Evolutionary conservation across 1,140 invertebrate species (phyloP), one percentile per base, ranked within the genome.

Genomic region (Bilobella aurantiaca): DNA sequence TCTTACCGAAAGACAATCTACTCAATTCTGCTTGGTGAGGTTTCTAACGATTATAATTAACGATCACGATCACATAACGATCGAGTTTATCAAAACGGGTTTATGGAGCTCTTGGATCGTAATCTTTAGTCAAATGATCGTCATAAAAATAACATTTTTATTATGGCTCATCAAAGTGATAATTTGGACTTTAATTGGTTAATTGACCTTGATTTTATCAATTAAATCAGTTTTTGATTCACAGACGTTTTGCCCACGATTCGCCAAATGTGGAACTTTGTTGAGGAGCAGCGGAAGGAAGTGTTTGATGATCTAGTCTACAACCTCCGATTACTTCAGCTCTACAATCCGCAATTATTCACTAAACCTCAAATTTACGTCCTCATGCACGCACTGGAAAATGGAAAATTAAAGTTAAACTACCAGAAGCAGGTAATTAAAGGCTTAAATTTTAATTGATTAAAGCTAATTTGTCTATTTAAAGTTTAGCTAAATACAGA

Each of bases 11-110:
- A 83, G 74, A 81, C 87, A 67, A 79, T 94, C 25, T 95, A 91
- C 91, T 91, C 92, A 80, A 81, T 94, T 23, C 78, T 93, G 56
- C 78, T 91, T 73, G 87, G 86, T 84, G n/a, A n/a, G n/a, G n/a
- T n/a, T n/a, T n/a, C n/a, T n/a, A n/a, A n/a, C n/a, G n/a, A n/a
- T n/a, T n/a, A n/a, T n/a, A n/a, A n/a, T n/a, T n/a, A n/a, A n/a
- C n/a, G n/a, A n/a, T n/a, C n/a, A n/a, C n/a, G n/a, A n/a, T n/a
- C n/a, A n/a, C n/a, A n/a, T n/a, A n/a, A n/a, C n/a, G n/a, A n/a
- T n/a, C n/a, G n/a, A n/a, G n/a, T n/a, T n/a, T n/a, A n/a, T n/a
- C n/a, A n/a, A n/a, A n/a, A n/a, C n/a, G n/a, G n/a, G n/a, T n/a
- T n/a, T n/a, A n/a, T n/a, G n/a, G n/a, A n/a, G n/a, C n/a, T n/a